Base-by-base conservation (phyloP, 2,797 vertebrate genomes). In the Anabas testudineus region DNA sequence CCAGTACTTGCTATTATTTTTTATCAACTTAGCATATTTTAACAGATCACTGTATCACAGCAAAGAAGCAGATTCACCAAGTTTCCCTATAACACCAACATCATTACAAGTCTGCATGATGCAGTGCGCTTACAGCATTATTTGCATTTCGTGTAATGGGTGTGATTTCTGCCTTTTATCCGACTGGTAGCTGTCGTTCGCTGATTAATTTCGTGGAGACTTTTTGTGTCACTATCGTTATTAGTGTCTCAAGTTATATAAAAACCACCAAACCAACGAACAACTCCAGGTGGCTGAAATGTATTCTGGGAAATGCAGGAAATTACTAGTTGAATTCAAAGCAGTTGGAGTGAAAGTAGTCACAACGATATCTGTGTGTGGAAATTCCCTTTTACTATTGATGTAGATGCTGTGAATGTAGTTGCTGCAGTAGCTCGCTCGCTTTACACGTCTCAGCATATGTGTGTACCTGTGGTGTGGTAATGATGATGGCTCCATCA, bases 401-500 rank as follows among this genome's bases (percentile, higher is more conserved):
- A 22, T 28, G 28, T 22, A 10, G 46, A 41, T 26, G 32, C 12
- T 8, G 3, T 4, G n/a, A 7, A 26, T 26, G 10, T 14, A 26
- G 2, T 58, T 5, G 26, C 0, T 6, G 26, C 30, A 18, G 2
- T 4, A 39, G 49, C 2, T 15, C 9, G 42, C 10, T n/a, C 0
- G 6, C 28, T 6, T 43, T n/a, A 12, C 18, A 10, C 24, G 37
- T 3, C 7, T 46, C 14, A 13, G 48, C 10, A 1, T 42, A 19
- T 26, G 10, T 13, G 26, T 39, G 13, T 18, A 98, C 97, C 96
- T 99, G 97, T 0, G 97, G 97, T 0, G 97, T 99, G 64, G 97
- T 99, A 84, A 99, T 87, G 3, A 99, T 90, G 51, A 99, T 92
- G 0, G 96, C 97, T 0, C 97, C 97, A 0, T 97, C 96, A 0